Percentiles rank a stretch among this genome's conserved stretches.
These are phyloP conservation scores for Himalopsyche phryganea DNA, from an alignment of 1,140 invertebrate species.

Conservation along the genomic window DNA sequence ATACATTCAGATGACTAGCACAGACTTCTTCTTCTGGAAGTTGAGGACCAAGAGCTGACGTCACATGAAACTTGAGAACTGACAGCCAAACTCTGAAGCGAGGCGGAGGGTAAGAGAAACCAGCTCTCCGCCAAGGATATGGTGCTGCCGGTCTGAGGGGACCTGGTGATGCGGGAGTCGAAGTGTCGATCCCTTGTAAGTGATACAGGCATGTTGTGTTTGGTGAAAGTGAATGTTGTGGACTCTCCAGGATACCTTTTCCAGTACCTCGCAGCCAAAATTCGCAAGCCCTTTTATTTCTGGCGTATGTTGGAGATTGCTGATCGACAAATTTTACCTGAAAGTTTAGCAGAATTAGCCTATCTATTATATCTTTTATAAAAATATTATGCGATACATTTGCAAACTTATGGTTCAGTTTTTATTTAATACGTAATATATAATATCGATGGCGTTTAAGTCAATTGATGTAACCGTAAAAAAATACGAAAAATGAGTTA, in stretches of 20 bases:
- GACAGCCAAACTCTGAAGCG: slow-evolving; percentile 83
- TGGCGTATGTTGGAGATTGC: slow-evolving; percentile 73
- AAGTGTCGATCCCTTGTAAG: slow-evolving; percentile 63
- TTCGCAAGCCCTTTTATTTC: slow-evolving; percentile 78
- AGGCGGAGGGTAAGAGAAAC: slow-evolving; percentile 54
- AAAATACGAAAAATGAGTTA: no score
- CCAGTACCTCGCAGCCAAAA: slow-evolving; percentile 79
- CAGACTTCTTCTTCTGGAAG: slow-evolving; percentile 68
- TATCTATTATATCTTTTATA: no score
- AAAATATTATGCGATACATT: no score
- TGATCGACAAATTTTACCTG: slow-evolving; percentile 79
- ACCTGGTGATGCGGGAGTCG: slow-evolving; percentile 55
- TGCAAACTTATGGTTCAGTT: no score
- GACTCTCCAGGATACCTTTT: slow-evolving; percentile 73
- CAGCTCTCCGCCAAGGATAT: slow-evolving; percentile 60
- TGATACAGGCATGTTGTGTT: slow-evolving; percentile 86
- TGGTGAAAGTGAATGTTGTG: slow-evolving; percentile 74
- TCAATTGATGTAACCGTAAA: no score
- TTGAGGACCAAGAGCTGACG: slow-evolving; percentile 53
- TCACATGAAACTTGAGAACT: slow-evolving; percentile 80
- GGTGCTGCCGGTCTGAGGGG: slow-evolving; percentile 57
- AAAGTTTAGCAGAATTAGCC: no score
- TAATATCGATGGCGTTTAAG: no score
- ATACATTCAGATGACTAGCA: slow-evolving; percentile 74
- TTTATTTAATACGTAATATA: no score